phyloP scores from a whole-genome alignment of 2,888 invertebrate species.

The Ptilodon capucinus region DNA sequence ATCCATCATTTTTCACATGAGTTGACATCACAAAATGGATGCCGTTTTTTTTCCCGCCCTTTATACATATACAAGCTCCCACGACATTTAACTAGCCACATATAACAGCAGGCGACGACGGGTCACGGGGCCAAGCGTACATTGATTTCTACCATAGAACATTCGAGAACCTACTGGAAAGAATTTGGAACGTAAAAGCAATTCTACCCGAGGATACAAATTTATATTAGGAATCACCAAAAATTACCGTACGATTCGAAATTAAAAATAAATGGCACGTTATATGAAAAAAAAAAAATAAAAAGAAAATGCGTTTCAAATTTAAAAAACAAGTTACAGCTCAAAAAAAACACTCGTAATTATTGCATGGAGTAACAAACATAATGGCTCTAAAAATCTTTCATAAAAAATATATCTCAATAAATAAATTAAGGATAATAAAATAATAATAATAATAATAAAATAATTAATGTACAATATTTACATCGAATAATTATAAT shows the following conservation, averaged over 20 bases:
- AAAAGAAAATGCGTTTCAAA: constrained; percentile 38
- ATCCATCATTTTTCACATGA: neutral
- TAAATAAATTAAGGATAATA: constrained; percentile 75
- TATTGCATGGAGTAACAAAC: constrained; percentile 63
- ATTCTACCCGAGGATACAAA: constrained; percentile 37
- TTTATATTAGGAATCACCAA: constrained; percentile 55
- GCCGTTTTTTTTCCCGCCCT: neutral
- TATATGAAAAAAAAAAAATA: constrained; percentile 25
- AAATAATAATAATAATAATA: constrained; percentile 38
- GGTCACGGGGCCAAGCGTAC: constrained; percentile 68
- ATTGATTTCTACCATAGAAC: constrained; percentile 78
- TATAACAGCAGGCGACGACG: constrained; percentile 41
- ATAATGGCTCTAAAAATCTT: constrained; percentile 70
- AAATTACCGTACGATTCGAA: constrained; percentile 51
- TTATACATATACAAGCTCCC: neutral
- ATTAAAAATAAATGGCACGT: constrained; percentile 71
- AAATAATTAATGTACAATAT: constrained; percentile 78
- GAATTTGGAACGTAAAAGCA: constrained; percentile 45
- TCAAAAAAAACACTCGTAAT: constrained; percentile 38
- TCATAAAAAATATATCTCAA: constrained; percentile 69
- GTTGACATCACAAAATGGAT: neutral
- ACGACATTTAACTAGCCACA: constrained; percentile 13
- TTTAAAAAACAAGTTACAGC: constrained; percentile 41
- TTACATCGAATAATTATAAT: constrained; percentile 78
- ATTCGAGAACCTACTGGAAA: constrained; percentile 72